phyloP scores from a whole-genome alignment of 2,113 vertebrate genomes.

The Hippolais icterina region DNA sequence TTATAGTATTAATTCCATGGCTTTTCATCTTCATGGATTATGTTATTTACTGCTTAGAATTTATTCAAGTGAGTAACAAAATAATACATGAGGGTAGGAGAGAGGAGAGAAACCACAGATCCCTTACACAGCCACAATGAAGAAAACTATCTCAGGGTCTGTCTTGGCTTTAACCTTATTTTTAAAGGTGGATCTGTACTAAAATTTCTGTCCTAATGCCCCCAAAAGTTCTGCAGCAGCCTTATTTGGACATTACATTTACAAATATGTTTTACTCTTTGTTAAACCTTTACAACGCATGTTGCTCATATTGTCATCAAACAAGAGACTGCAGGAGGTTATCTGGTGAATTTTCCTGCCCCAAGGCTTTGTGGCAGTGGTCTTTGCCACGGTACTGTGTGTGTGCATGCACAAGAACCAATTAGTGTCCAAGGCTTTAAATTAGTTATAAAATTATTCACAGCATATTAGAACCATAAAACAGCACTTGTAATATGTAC shows the following conservation, averaged over 20 bases:
- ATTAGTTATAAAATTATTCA: slow-evolving; percentile 65
- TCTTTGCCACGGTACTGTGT: background rate
- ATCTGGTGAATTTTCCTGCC: background rate
- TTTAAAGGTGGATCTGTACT: background rate
- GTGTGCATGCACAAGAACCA: slow-evolving; percentile 11
- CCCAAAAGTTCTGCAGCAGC: background rate
- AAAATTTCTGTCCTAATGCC: background rate
- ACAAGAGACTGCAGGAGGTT: background rate
- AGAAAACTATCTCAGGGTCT: background rate
- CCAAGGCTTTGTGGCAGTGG: background rate
- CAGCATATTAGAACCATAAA: slow-evolving; percentile 61
- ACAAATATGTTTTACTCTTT: background rate
- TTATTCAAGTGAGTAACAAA: background rate
- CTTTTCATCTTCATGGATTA: background rate
- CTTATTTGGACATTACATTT: background rate
- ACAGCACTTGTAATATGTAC: slow-evolving; percentile 17
- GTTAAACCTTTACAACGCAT: background rate
- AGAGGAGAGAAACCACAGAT: background rate
- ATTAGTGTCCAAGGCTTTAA: slow-evolving; percentile 53
- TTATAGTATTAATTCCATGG: background rate
- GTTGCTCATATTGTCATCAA: background rate
- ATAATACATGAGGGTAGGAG: no score
- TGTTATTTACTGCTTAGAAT: background rate
- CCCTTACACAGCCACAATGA: background rate
- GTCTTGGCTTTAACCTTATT: background rate